Evolutionary conservation across 1,140 invertebrate genomes (phyloP), one percentile per base, ranked within the genome.

Genomic region (Tetranychus urticae): DNA sequence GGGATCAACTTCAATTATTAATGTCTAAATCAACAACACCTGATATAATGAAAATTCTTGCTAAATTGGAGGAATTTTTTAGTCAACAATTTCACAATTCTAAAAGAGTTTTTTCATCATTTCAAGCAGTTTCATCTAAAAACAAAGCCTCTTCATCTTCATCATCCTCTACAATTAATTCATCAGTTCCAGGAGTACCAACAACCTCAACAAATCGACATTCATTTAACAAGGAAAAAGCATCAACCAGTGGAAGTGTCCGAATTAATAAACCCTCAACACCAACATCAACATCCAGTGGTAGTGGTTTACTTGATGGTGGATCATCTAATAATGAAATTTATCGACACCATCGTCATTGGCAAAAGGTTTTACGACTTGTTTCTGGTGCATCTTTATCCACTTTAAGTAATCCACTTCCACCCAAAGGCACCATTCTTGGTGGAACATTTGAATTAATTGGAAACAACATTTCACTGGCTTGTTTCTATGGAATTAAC

Each of bases 401-500:
- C 52, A 86, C 83, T 59, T 76, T 90, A 67, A 76, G 74, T 4
- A 70, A 82, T 52, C 81, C 83, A 0, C 73, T 81, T 7, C 83
- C 81, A 60, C 70, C 71, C 45, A 71, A 77, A 68, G 87, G 86
- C 12, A 88, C 87, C 2, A 84, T 94, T 13, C 75, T 96, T 0
- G 91, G 91, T 23, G 90, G 91, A 37, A 88, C 85, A n/a, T 85
- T 90, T 77, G 86, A 90, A 69, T 75, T 94, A 14, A 84, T 87
- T 33, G 86, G 83, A 37, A 89, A 92, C 61, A 75, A 77, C 70
- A 88, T 97, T 48, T 92, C 89, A 13, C 75, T 97, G 46, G 91
- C 89, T 7, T 96, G 91, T 72, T 97, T 96, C 76, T 89, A 96
- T 73, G 92, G 91, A 5, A 88, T 93, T 67, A 96, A 94, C 73